These are phyloP conservation scores for Rhineura floridana DNA, from an alignment of 2,113 vertebrate species.

Conservation along the genomic window DNA sequence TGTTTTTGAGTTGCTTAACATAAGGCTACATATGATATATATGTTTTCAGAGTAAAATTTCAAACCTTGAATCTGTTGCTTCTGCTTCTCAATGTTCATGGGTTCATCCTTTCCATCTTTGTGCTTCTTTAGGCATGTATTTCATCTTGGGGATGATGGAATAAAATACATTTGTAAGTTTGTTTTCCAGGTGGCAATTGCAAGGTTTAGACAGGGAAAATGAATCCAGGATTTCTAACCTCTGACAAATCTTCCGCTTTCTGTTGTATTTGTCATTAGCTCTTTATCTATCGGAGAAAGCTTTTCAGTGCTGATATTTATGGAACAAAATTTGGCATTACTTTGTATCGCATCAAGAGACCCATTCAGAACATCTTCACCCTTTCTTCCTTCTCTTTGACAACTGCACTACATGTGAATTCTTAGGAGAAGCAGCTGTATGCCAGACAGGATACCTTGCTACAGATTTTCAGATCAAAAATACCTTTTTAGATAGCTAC, in stretches of 20 bases:
- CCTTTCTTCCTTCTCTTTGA: slow-evolving; percentile 59
- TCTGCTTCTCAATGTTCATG: slow-evolving; percentile 16
- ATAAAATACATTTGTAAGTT: slow-evolving; percentile 29
- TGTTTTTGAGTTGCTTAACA: slow-evolving; percentile 45
- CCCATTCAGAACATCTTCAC: slow-evolving; percentile 42
- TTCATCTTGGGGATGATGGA: slow-evolving; percentile 19
- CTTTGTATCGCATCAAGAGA: slow-evolving; percentile 43
- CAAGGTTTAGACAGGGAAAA: slow-evolving; percentile 36
- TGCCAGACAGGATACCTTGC: slow-evolving; percentile 30
- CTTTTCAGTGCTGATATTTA: slow-evolving; percentile 51
- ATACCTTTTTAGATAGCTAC: slow-evolving; percentile 9
- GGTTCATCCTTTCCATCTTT: slow-evolving; percentile 17
- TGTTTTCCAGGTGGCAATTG: slow-evolving; percentile 51
- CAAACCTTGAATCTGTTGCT: not conserved
- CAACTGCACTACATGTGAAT: slow-evolving; percentile 30
- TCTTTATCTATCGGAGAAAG: slow-evolving; percentile 41
- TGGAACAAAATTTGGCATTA: slow-evolving; percentile 57
- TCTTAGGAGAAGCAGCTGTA: slow-evolving; percentile 37
- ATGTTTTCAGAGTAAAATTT: slow-evolving; percentile 42
- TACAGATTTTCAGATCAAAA: slow-evolving; percentile 26
- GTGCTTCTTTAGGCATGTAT: not conserved
- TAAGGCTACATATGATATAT: slow-evolving; percentile 10
- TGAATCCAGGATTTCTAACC: slow-evolving; percentile 24
- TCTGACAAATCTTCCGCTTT: slow-evolving; percentile 45
- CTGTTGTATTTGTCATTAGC: slow-evolving; percentile 50